Percentiles rank a stretch among this genome's conserved stretches.
phyloP scores from a whole-genome alignment of 1,140 invertebrate species.

The Atopsyche davidsoni region DNA sequence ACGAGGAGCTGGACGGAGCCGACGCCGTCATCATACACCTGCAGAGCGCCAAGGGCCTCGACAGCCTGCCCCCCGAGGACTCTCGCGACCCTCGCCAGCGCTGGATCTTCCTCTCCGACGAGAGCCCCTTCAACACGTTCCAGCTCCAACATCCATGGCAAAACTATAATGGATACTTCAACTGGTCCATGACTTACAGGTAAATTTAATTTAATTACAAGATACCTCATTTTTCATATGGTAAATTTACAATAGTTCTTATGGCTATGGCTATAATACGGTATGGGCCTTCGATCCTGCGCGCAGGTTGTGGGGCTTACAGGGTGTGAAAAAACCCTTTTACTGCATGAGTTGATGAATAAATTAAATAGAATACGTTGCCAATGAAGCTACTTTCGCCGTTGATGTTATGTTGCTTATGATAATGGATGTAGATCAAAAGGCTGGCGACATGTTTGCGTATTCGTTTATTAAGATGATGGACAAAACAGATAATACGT shows the following conservation, averaged over 20 bases:
- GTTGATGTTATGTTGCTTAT: too few relatives aligned
- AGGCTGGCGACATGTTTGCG: too few relatives aligned
- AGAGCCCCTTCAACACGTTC: slow-evolving; percentile 53
- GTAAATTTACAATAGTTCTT: too few relatives aligned
- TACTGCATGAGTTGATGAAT: too few relatives aligned
- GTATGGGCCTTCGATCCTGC: too few relatives aligned
- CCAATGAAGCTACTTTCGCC: too few relatives aligned
- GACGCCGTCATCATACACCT: slow-evolving; percentile 56
- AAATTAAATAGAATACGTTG: too few relatives aligned
- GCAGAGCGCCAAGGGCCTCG: slow-evolving; percentile 40
- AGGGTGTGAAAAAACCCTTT: too few relatives aligned
- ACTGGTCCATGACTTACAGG: slow-evolving; percentile 71
- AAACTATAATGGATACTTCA: slow-evolving; percentile 54
- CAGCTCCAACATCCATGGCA: slow-evolving; percentile 33
- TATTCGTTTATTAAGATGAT: too few relatives aligned
- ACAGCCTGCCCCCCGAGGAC: slow-evolving; percentile 37
- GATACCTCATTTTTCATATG: not conserved
- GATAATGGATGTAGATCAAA: too few relatives aligned
- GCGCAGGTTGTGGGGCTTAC: too few relatives aligned
- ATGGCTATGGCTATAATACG: not conserved
- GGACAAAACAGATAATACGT: too few relatives aligned
- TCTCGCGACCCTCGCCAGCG: slow-evolving; percentile 41
- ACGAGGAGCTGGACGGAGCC: slow-evolving; percentile 37
- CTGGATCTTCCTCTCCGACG: slow-evolving; percentile 58
- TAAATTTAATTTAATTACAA: slow-evolving; percentile 19